A percentile compares a stretch with the other conserved stretches of the same genome.
Conservation (phyloP, 2,113 vertebrate species). For the Chloropsis cyanopogon region DNA sequence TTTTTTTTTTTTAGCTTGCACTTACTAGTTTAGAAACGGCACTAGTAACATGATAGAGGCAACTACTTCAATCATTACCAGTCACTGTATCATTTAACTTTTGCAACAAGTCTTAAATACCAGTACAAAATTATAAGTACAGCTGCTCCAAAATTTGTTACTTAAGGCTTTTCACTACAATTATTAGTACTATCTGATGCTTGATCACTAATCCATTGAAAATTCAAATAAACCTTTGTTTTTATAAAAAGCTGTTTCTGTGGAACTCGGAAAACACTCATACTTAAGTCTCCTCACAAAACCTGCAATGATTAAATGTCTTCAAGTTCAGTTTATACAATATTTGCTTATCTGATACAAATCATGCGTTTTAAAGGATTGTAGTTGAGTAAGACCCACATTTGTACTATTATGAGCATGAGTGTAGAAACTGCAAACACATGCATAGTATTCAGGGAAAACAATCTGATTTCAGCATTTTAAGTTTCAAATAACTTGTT, state of each 20-base stretch:
- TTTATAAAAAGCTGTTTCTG: conserved; percentile 59
- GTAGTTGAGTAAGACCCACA: conserved; percentile 22
- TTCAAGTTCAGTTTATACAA: neutral
- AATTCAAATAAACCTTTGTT: conserved; percentile 35
- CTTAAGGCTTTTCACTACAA: conserved; percentile 79
- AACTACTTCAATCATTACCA: conserved; percentile 46
- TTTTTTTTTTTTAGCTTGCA: conserved; percentile 48
- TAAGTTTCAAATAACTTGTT: conserved; percentile 21
- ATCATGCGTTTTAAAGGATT: conserved; percentile 62
- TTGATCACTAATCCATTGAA: conserved; percentile 26
- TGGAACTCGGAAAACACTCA: conserved; percentile 62
- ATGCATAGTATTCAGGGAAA: conserved; percentile 51
- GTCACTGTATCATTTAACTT: conserved; percentile 57
- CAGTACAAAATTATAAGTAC: conserved; percentile 60
- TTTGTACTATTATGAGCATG: conserved; percentile 29
- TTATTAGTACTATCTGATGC: conserved; percentile 32
- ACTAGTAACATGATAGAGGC: conserved; percentile 41
- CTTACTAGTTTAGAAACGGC: conserved; percentile 44
- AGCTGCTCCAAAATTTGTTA: conserved; percentile 67
- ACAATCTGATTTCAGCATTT: conserved; percentile 19
- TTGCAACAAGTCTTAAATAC: conserved; percentile 68
- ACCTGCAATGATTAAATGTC: neutral
- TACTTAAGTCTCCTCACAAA: neutral
- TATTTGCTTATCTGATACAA: conserved; percentile 21
- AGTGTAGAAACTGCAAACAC: conserved; percentile 38